A percentile compares a stretch with the other conserved stretches of the same genome.
Evolutionary conservation across 2,797 vertebrate species (phyloP).

Genomic region (Acestrorhynchus altus): DNA sequence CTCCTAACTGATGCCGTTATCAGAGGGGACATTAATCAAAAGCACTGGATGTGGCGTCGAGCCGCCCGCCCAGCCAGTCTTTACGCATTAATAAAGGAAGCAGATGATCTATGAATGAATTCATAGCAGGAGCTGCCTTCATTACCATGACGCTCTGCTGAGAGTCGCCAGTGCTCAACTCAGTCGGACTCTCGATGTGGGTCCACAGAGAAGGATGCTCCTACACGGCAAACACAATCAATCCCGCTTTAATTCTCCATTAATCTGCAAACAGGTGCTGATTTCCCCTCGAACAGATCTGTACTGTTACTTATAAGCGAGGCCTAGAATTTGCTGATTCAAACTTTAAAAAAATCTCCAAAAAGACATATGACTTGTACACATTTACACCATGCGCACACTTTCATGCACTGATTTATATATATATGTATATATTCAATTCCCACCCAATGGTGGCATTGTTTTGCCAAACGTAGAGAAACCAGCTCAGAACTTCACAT

Average conservation of each 20-base stretch:
- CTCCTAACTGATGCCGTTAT: slow-evolving; percentile 77
- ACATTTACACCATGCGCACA: no score
- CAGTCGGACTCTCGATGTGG: neutral
- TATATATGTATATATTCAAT: no score
- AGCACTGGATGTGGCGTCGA: slow-evolving; percentile 47
- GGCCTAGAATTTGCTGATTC: no score
- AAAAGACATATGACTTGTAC: no score
- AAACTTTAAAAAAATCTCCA: no score
- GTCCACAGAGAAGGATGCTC: slow-evolving; percentile 27
- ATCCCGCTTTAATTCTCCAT: slow-evolving; percentile 17
- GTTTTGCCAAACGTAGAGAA: no score
- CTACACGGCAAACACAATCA: slow-evolving; percentile 28
- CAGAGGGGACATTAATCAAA: slow-evolving; percentile 75
- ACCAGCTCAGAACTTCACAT: no score
- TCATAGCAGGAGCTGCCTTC: slow-evolving; percentile 68
- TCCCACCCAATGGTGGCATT: no score
- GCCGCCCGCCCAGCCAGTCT: slow-evolving; percentile 65
- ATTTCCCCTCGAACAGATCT: neutral
- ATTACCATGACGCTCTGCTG: slow-evolving; percentile 59
- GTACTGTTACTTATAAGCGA: no score
- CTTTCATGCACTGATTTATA: no score
- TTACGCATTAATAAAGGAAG: slow-evolving; percentile 76
- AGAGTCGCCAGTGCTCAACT: slow-evolving; percentile 19
- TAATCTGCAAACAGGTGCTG: slow-evolving; percentile 33
- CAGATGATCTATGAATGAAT: slow-evolving; percentile 77